A percentile compares a stretch with the other conserved stretches of the same genome.
Conservation (phyloP, 1,140 invertebrate species). For the Periplaneta americana region DNA sequence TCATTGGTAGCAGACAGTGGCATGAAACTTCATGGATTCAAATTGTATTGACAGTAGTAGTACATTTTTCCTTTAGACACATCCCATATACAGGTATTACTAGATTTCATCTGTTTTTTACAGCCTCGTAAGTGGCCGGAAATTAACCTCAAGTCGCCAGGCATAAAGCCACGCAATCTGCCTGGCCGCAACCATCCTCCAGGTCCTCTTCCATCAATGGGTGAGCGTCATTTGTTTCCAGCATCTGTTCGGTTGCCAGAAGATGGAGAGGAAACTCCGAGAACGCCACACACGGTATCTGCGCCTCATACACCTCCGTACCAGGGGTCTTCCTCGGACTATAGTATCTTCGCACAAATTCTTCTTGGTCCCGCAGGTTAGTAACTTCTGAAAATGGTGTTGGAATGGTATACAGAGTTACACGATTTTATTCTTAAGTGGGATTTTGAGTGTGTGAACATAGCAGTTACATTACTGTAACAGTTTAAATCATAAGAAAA, state of each 20-base stretch:
- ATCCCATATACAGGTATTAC: too few species aligned
- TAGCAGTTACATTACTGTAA: too few species aligned
- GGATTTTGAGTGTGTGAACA: too few species aligned
- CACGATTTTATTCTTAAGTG: too few species aligned
- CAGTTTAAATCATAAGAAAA: too few species aligned
- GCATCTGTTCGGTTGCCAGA: constrained; percentile 39
- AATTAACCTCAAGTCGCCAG: constrained; percentile 81
- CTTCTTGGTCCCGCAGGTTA: constrained; percentile 32
- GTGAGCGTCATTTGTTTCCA: constrained; percentile 34
- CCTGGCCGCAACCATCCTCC: constrained; percentile 42
- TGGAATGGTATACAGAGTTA: too few species aligned
- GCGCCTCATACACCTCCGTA: constrained; percentile 36
- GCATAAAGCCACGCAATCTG: constrained; percentile 71
- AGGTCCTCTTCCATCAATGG: constrained; percentile 33
- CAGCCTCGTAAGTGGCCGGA: constrained; percentile 83
- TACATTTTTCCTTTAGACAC: too few species aligned
- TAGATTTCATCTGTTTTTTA: constrained; percentile 24
- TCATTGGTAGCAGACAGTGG: too few species aligned
- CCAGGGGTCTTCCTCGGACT: constrained; percentile 26
- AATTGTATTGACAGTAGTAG: too few species aligned
- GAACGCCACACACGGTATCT: constrained; percentile 31
- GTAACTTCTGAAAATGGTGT: too few species aligned
- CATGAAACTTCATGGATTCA: too few species aligned
- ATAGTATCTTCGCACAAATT: constrained; percentile 44
- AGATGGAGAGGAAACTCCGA: constrained; percentile 23